These are phyloP conservation scores for Paracentrotus lividus DNA, from an alignment of 53 echinoderm and acorn worm genomes.

Conservation along the genomic window DNA sequence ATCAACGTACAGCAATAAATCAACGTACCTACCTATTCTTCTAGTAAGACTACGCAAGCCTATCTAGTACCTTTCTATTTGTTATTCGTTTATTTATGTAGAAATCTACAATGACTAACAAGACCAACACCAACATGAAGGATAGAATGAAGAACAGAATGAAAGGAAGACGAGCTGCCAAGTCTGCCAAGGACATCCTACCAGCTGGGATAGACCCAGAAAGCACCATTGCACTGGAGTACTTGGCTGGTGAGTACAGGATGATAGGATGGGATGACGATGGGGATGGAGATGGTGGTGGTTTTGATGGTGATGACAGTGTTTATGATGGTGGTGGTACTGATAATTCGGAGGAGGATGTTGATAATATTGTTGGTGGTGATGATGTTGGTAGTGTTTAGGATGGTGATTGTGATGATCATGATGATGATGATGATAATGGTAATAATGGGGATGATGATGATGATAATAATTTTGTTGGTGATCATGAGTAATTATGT, in stretches of 20 bases:
- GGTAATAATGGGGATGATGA: background rate
- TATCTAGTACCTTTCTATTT: background rate
- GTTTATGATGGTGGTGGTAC: background rate
- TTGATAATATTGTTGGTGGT: background rate
- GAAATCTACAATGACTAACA: background rate
- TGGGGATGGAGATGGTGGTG: constrained; percentile 43
- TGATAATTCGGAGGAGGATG: background rate
- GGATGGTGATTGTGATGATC: constrained; percentile 65
- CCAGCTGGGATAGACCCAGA: constrained; percentile 56
- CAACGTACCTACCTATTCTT: too few species aligned
- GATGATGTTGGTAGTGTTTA: constrained; percentile 48
- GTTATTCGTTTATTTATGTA: too few species aligned
- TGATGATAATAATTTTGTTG: background rate
- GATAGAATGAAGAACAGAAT: constrained; percentile 90
- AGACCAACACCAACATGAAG: constrained; percentile 85
- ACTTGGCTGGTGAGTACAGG: constrained; percentile 39
- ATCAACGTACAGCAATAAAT: too few species aligned
- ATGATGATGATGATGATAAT: constrained; percentile 46
- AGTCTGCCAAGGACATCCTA: constrained; percentile 65
- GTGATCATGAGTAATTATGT: background rate
- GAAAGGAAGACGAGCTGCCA: constrained; percentile 80
- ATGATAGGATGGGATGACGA: background rate
- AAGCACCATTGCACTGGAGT: constrained; percentile 61
- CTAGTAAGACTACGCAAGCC: too few species aligned
- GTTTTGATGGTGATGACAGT: constrained; percentile 23